Conservation (phyloP, 2,113 vertebrate genomes). For the Peucedramus taeniatus region DNA sequence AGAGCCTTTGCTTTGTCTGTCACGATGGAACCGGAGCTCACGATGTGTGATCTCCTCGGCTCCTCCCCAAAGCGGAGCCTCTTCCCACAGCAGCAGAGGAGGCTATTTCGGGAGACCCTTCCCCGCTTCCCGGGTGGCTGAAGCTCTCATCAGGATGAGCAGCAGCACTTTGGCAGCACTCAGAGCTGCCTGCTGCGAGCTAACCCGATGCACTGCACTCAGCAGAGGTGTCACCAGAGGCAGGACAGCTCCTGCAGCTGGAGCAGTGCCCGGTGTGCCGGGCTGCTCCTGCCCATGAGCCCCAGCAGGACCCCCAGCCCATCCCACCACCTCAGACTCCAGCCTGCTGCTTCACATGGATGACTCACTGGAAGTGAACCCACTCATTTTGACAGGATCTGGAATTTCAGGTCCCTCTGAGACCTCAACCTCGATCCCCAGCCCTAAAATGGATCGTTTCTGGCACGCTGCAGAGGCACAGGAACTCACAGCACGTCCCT, state of each 20-base stretch:
- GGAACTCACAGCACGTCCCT: rapidly evolving
- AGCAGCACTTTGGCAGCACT: rapidly evolving
- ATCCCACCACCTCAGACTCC: neutral
- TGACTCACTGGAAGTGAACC: neutral
- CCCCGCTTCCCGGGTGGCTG: neutral
- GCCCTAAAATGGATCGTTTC: neutral
- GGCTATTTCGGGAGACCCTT: neutral
- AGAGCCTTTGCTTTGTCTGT: neutral
- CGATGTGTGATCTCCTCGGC: neutral
- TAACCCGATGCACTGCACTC: rapidly evolving
- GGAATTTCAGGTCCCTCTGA: neutral
- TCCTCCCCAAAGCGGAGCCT: neutral
- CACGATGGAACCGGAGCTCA: neutral
- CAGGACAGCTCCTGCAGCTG: neutral
- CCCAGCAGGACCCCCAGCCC: neutral
- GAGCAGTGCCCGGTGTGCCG: rapidly evolving
- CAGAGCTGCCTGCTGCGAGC: neutral
- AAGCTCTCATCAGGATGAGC: neutral
- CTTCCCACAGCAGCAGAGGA: neutral
- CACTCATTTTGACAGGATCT: neutral
- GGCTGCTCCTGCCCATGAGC: neutral
- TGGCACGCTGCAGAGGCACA: rapidly evolving
- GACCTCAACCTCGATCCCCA: neutral
- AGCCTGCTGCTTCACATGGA: rapidly evolving
- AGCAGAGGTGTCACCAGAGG: neutral